Base-by-base conservation (phyloP, 2,888 invertebrate species). In the Eupithecia exiguata region DNA sequence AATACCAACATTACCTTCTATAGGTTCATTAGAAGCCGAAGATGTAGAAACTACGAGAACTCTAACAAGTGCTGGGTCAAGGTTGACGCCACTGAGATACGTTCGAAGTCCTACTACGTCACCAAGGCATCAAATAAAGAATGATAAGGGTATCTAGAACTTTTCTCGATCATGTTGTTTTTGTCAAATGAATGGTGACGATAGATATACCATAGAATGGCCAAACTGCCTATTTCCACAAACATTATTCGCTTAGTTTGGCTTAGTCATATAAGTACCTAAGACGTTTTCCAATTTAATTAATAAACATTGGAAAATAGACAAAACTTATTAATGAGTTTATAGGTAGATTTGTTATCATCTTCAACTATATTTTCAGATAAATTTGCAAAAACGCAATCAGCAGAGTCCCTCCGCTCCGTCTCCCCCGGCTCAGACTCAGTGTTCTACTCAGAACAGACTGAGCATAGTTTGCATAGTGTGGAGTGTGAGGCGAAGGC, bases 391-490 rank as follows among this genome's bases (percentile, higher is more conserved):
- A 98, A 98, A 91, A 97, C 98, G 14, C 95, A 97, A 75, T 98
- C 98, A 81, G 97, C 97, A 66, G 98, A 98, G 91, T 98, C 98
- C 1, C 92, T 98, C 71, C 95, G 98, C 68, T 98, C 98, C n/a
- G 97, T 97, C 61, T 98, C 98, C 84, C 98, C 98, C 5, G 98
- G 98, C 36, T 98, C 98, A 79, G 98, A 98, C 89, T 98, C 97
- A 74, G 98, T 98, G 38, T 98, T 98, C 91, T 98, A 97, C 92
- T 97, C 97, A 85, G 97, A 97, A 88, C 96, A 95, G 80, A 96
- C 95, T 16, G 96, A 96, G 87, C 95, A 94, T 71, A 93, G 92
- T 76, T 84, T 91, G 68, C 92, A 92, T 21, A 91, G 87, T 4
- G 90, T 94, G n/a, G 95, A 95, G 76, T 95, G 95, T 66, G 95